Percentiles rank a stretch among this genome's conserved stretches.
Evolutionary conservation across 2,797 vertebrate genomes (phyloP).

Genomic region (Myioborus melanocephalus): DNA sequence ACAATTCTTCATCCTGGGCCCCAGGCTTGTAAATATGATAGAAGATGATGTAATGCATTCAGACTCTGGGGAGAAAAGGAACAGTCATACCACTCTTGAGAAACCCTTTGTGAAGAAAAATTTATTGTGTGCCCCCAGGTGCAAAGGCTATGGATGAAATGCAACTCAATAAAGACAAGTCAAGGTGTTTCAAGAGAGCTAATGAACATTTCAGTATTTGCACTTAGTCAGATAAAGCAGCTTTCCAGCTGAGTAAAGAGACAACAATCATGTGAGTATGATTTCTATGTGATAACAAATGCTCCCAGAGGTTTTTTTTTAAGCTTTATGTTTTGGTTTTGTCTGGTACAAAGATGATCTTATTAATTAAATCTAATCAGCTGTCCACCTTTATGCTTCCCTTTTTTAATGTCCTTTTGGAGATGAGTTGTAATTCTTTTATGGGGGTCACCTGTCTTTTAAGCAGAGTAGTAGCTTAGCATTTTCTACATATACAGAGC

Average conservation of each 20-base stretch:
- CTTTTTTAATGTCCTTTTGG: not conserved
- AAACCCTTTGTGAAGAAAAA: slow-evolving; percentile 64
- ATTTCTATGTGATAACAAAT: not conserved
- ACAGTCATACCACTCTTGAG: slow-evolving; percentile 44
- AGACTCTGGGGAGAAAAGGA: slow-evolving; percentile 43
- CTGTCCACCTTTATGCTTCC: not conserved
- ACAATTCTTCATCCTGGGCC: slow-evolving; percentile 52
- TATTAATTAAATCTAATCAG: not conserved
- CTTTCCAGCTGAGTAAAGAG: slow-evolving; percentile 25
- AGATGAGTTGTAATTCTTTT: not conserved
- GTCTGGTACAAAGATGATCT: not conserved
- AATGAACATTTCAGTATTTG: slow-evolving; percentile 41
- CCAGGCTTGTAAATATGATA: slow-evolving; percentile 29
- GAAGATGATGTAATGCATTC: slow-evolving; percentile 27
- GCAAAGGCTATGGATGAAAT: slow-evolving; percentile 51
- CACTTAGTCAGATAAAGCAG: slow-evolving; percentile 39
- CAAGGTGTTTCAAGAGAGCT: slow-evolving; percentile 47
- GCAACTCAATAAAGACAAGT: slow-evolving; percentile 56
- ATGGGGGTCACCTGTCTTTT: not conserved
- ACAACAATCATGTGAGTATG: not conserved
- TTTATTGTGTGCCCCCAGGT: slow-evolving; percentile 56
- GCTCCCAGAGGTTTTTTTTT: not conserved
- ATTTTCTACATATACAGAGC: not conserved
- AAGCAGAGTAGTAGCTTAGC: not conserved
- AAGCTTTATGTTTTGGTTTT: not conserved